Evolutionary conservation across 2,888 invertebrate species (phyloP).

Genomic region (Syritta pipiens): DNA sequence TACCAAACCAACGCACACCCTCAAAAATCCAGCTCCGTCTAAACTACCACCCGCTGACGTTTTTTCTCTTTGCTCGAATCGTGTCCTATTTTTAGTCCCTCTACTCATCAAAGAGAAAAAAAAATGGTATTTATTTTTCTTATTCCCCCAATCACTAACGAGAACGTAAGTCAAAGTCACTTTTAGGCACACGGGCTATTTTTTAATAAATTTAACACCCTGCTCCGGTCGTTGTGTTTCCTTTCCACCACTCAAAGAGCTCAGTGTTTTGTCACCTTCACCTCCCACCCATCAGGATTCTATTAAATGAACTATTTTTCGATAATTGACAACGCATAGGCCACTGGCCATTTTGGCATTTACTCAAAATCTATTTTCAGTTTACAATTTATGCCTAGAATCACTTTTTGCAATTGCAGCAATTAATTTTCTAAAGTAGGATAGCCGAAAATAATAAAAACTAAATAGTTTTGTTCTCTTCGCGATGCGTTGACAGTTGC

Average conservation of each 20-base stretch:
- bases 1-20: no score
- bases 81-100: conserved; percentile 23
- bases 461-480: background rate
- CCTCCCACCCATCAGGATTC: background rate
- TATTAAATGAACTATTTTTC: conserved; percentile 21
- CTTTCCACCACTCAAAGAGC: background rate
- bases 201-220: conserved; percentile 29
- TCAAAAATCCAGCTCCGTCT: no score
- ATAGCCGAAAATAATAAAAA: conserved; percentile 1
- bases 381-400: conserved; percentile 28
- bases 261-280: conserved; percentile 20
- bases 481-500: conserved; percentile 29
- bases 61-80: background rate
- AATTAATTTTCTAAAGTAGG: conserved; percentile 40
- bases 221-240: no score
- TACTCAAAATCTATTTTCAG: conserved; percentile 37
- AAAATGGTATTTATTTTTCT: no score
- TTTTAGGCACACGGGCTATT: background rate
- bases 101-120: conserved; percentile 15
- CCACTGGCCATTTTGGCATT: conserved; percentile 44
- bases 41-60: no score
- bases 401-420: conserved; percentile 35
- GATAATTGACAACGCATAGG: conserved; percentile 9
- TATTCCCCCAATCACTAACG: background rate
- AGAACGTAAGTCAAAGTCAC: background rate